phyloP scores from a whole-genome alignment of 92 coral and sea anemone genomes.

The Parazoanthus atlanticus region DNA sequence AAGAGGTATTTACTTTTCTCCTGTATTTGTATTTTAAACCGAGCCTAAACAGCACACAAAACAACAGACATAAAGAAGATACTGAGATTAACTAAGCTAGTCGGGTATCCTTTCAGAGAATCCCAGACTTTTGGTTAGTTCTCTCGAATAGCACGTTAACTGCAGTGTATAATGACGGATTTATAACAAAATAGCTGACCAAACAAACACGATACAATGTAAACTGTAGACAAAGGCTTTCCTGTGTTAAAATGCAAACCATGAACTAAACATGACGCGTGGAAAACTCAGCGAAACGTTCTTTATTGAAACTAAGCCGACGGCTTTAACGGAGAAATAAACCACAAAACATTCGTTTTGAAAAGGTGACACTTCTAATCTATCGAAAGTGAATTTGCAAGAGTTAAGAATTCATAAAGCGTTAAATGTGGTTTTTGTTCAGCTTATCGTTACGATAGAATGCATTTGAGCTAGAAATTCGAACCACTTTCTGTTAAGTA shows the following conservation, averaged over 20 bases:
- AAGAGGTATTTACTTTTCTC: slow-evolving; percentile 64
- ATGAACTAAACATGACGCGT: slow-evolving; percentile 16
- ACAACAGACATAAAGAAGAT: background rate
- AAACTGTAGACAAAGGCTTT: slow-evolving; percentile 30
- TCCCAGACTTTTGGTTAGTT: background rate
- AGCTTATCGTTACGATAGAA: background rate
- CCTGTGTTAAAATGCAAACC: slow-evolving; percentile 31
- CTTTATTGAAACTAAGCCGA: slow-evolving; percentile 12
- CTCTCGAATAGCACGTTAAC: slow-evolving; percentile 1
- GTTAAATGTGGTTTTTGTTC: background rate
- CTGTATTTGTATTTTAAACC: background rate
- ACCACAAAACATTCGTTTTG: background rate
- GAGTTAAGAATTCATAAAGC: slow-evolving; percentile 9
- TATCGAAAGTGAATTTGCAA: slow-evolving; percentile 7
- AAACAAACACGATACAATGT: slow-evolving; percentile 38
- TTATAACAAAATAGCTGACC: slow-evolving; percentile 30
- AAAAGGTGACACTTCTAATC: slow-evolving; percentile 20
- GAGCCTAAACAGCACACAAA: background rate
- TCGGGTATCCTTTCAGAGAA: background rate
- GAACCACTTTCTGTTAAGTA: slow-evolving; percentile 1
- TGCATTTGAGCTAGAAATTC: background rate
- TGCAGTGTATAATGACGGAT: slow-evolving; percentile 20
- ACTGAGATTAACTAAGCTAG: background rate
- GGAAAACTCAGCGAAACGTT: background rate
- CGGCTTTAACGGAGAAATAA: background rate